Evolutionary conservation across 2,113 vertebrate genomes (phyloP).

Genomic region (Albula glossodonta): DNA sequence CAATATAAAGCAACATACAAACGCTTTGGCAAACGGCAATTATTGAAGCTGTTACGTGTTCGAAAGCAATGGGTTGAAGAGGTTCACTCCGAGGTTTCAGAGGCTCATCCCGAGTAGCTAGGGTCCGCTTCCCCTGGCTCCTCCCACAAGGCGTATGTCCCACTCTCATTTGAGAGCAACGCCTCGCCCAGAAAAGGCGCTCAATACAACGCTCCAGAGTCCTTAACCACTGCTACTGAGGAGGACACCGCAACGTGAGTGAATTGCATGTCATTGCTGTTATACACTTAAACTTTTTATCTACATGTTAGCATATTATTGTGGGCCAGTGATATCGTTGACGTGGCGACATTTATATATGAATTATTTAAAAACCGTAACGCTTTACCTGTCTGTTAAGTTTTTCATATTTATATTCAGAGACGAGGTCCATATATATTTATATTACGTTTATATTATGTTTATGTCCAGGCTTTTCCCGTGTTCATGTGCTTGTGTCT

Average conservation of each 20-base stretch:
- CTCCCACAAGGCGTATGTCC: conserved; percentile 58
- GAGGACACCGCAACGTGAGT: background rate
- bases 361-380: no score
- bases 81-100: background rate
- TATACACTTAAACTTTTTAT: background rate
- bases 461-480: background rate
- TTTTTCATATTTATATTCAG: background rate
- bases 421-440: background rate
- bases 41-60: no score
- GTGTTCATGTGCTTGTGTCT: background rate
- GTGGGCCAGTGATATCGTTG: no score
- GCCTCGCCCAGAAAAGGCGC: conserved; percentile 57
- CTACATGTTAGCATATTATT: no score
- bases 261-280: background rate
- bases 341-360: no score
- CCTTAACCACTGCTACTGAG: background rate
- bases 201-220: conserved; percentile 46
- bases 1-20: background rate
- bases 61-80: background rate
- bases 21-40: background rate
- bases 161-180: conserved; percentile 47
- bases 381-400: no score
- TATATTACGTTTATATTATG: background rate
- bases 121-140: conserved; percentile 19
- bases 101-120: conserved; percentile 40